Conservation (phyloP, 2,113 vertebrate species). For the Mesitornis unicolor region DNA sequence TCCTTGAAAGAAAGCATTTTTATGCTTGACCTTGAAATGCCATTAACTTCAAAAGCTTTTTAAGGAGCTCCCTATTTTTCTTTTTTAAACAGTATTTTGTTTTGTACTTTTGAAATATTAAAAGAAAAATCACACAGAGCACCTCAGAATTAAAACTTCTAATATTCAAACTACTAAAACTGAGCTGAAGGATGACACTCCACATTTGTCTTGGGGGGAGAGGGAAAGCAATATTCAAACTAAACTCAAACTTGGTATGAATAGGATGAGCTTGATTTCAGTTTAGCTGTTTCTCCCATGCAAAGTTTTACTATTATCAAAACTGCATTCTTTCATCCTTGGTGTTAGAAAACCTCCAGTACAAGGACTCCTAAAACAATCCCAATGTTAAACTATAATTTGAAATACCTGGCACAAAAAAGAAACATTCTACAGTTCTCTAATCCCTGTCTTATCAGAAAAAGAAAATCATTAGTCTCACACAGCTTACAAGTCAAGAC, state of each 20-base stretch:
- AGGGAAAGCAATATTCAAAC: accelerated
- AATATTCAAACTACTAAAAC: neutral
- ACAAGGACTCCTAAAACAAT: neutral
- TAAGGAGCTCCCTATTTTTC: neutral
- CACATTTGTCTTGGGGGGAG: neutral
- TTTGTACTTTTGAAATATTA: neutral
- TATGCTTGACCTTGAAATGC: neutral
- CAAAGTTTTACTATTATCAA: neutral
- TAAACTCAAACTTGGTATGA: neutral
- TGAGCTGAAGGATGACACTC: neutral
- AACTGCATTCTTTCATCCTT: neutral
- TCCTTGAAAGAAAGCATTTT: neutral
- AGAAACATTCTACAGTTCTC: neutral
- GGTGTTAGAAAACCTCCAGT: neutral
- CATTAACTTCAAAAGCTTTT: neutral
- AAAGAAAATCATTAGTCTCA: neutral
- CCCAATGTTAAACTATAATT: neutral
- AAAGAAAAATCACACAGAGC: neutral
- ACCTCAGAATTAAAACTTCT: neutral
- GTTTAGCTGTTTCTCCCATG: neutral
- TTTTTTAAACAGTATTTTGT: neutral
- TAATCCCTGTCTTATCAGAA: neutral
- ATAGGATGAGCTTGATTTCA: neutral
- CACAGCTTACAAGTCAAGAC: neutral
- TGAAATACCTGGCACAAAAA: neutral